Evolutionary conservation across 1,140 invertebrate genomes (phyloP).

Genomic region (Metopolophium dirhodum): DNA sequence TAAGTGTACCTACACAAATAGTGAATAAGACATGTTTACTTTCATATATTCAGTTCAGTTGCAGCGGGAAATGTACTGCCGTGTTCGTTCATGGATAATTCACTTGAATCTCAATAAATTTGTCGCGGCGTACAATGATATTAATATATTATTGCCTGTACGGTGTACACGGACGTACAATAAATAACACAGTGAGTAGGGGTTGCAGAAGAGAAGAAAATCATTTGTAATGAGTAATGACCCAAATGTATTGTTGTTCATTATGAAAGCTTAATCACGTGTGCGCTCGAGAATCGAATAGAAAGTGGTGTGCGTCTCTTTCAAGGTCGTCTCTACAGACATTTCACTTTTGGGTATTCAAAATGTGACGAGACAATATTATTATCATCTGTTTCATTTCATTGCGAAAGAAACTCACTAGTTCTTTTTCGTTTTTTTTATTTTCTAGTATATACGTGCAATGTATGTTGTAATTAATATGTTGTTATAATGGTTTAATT

Average conservation of each 20-base stretch:
- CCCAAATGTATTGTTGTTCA: slow-evolving; percentile 54
- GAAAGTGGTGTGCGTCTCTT: slow-evolving; percentile 54
- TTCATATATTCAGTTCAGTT: slow-evolving; percentile 28
- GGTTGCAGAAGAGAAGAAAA: slow-evolving; percentile 41
- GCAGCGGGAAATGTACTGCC: neutral
- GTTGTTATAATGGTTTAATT: neutral
- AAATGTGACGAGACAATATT: slow-evolving; percentile 35
- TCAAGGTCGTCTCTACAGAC: slow-evolving; percentile 49
- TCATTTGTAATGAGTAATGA: slow-evolving; percentile 52
- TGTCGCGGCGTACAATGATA: neutral
- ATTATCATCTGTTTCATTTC: slow-evolving; percentile 28
- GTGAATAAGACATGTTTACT: slow-evolving; percentile 25
- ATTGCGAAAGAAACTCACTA: slow-evolving; percentile 21
- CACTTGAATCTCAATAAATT: slow-evolving; percentile 34
- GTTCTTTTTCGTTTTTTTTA: neutral
- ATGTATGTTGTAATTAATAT: no score
- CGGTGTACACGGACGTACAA: neutral
- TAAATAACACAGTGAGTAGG: neutral
- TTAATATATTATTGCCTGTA: neutral
- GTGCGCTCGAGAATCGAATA: slow-evolving; percentile 54
- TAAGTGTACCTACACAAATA: slow-evolving; percentile 43
- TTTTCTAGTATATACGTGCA: neutral
- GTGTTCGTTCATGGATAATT: slow-evolving; percentile 13
- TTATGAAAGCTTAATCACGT: slow-evolving; percentile 57
- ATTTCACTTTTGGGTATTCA: slow-evolving; percentile 54